phyloP scores from a whole-genome alignment of 2,113 vertebrate species.

The Microtus montanus region DNA sequence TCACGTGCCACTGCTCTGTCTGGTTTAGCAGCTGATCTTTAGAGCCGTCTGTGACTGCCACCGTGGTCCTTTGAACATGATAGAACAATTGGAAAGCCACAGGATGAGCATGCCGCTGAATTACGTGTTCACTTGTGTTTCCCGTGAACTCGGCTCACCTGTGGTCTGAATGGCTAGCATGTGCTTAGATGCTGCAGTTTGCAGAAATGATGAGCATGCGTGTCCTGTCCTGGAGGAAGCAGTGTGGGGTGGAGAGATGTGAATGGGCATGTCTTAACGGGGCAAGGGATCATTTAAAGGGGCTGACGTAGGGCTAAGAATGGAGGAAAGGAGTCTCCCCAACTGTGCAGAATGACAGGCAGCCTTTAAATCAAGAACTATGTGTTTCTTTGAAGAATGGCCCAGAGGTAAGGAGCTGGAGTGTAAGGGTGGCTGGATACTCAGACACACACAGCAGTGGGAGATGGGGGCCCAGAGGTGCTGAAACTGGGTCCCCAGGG shows the following conservation, averaged over 20 bases:
- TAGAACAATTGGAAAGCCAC: not conserved
- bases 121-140: not conserved
- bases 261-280: not conserved
- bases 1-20: not conserved
- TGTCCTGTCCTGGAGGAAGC: not conserved
- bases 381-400: not conserved
- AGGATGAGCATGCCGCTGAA: not conserved
- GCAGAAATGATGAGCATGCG: not conserved
- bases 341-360: not conserved
- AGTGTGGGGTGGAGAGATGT: not conserved
- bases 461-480: not conserved
- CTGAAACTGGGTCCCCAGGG: no score
- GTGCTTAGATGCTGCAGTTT: not conserved
- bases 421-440: not conserved
- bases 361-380: not conserved
- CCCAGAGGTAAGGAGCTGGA: not conserved
- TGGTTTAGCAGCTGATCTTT: not conserved
- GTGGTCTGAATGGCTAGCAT: not conserved
- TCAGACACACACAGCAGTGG: no score
- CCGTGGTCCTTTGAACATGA: not conserved
- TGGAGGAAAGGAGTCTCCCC: not conserved
- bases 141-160: not conserved
- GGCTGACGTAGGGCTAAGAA: not conserved
- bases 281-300: not conserved
- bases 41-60: not conserved